Conservation (phyloP, 92 coral and sea anemone species). For the Siderastrea radians region DNA sequence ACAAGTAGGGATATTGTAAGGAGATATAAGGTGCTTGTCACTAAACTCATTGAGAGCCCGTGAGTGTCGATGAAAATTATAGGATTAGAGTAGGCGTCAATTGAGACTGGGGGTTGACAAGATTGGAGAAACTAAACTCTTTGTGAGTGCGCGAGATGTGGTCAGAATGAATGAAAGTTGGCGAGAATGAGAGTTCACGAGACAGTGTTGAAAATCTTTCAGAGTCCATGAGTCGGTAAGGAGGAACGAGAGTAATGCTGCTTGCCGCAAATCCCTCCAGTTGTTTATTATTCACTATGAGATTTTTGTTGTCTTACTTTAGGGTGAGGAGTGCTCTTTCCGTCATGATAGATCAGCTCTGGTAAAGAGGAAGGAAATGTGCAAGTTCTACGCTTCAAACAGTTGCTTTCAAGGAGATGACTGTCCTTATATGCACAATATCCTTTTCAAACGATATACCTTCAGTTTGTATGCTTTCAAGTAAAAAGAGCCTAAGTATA, state of each 20-base stretch:
- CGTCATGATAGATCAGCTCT: constrained; percentile 87
- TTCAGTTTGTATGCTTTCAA: neutral
- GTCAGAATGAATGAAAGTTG: no score
- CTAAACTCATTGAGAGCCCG: no score
- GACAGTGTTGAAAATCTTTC: no score
- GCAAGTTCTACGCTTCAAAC: constrained; percentile 76
- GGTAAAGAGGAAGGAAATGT: constrained; percentile 62
- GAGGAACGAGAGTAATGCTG: neutral
- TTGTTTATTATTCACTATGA: neutral
- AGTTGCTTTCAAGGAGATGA: constrained; percentile 72
- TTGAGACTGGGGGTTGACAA: no score
- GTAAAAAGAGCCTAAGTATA: no score
- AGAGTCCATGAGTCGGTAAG: neutral
- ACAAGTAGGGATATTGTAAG: no score
- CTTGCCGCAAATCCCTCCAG: neutral
- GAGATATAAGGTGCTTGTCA: no score
- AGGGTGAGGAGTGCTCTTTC: constrained; percentile 87
- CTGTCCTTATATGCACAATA: constrained; percentile 84
- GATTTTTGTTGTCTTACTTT: neutral
- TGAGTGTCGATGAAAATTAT: no score
- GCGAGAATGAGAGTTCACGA: no score
- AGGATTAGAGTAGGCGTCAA: no score
- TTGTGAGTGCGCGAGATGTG: no score
- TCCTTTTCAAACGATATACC: constrained; percentile 57
- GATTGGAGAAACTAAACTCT: no score